These are phyloP conservation scores for Naja naja DNA, from an alignment of 2,113 vertebrate genomes.

Conservation along the genomic window DNA sequence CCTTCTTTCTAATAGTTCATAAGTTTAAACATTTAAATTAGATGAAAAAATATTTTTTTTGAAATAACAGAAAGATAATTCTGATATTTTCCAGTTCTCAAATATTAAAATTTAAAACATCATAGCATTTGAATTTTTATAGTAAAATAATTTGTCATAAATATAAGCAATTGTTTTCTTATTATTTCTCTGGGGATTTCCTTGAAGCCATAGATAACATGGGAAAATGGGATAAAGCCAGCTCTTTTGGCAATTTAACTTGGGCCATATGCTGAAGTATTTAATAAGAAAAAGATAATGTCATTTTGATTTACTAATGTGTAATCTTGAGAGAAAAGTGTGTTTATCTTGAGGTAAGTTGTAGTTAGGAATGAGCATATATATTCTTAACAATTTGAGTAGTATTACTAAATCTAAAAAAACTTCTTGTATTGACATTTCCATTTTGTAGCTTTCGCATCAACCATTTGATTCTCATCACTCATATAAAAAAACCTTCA, in stretches of 20 bases:
- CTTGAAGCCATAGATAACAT: neutral
- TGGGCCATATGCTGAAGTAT: conserved; percentile 30
- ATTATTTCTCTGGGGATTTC: neutral
- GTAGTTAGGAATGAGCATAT: neutral
- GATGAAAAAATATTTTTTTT: neutral
- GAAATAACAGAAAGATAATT: neutral
- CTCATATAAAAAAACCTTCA: neutral
- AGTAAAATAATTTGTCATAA: neutral
- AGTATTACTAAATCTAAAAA: neutral
- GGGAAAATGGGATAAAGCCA: neutral
- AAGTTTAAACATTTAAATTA: neutral
- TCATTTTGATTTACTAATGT: conserved; percentile 31
- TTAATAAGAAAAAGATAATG: conserved; percentile 31
- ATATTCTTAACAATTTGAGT: neutral
- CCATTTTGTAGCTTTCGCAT: neutral
- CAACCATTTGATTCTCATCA: neutral
- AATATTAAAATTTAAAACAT: neutral
- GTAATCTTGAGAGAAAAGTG: neutral
- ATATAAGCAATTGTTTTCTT: neutral
- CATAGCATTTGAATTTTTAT: neutral
- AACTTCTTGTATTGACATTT: neutral
- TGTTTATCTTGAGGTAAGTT: neutral
- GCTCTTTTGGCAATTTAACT: conserved; percentile 16
- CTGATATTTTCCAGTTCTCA: neutral
- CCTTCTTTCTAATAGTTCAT: neutral